Percentiles rank a stretch among this genome's conserved stretches.
These are phyloP conservation scores for Hypercompe scribonia DNA, from an alignment of 2,888 invertebrate species.

Conservation along the genomic window DNA sequence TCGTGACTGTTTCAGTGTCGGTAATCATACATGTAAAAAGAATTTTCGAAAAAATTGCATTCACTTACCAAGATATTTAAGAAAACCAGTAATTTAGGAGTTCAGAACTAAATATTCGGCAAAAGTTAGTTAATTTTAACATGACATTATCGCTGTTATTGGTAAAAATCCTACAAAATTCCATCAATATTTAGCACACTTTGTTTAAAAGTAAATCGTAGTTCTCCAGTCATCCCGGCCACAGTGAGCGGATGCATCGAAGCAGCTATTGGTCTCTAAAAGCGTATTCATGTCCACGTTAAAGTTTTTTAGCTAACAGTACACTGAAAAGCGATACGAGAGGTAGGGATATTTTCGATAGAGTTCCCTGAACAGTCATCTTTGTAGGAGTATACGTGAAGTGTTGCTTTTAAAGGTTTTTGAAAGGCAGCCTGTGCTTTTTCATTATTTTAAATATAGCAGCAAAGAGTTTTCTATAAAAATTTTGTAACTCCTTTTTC, in stretches of 20 bases:
- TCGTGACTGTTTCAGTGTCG: no score
- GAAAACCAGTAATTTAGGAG: neutral
- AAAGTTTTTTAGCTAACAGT: constrained; percentile 64
- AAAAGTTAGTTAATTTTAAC: neutral
- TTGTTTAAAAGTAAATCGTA: constrained; percentile 55
- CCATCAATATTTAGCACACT: constrained; percentile 15
- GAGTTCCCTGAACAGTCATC: constrained; percentile 21
- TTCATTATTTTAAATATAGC: constrained; percentile 4
- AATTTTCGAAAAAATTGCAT: no score
- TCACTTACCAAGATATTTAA: no score
- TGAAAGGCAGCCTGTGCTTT: neutral
- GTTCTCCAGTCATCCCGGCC: constrained; percentile 40
- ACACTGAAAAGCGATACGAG: constrained; percentile 42
- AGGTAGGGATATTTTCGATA: constrained; percentile 24
- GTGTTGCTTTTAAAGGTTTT: constrained; percentile 7
- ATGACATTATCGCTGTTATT: no score
- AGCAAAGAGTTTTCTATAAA: neutral
- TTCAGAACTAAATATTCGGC: neutral
- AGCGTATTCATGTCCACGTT: constrained; percentile 74
- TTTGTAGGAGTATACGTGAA: constrained; percentile 4
- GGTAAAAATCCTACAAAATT: neutral
- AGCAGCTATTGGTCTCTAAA: constrained; percentile 66
- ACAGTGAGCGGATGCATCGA: constrained; percentile 46
- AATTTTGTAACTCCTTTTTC: neutral
- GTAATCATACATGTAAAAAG: no score